phyloP scores from a whole-genome alignment of 30 jellyfish, hydroid and myxozoan genomes.

The Rhopilema esculentum region DNA sequence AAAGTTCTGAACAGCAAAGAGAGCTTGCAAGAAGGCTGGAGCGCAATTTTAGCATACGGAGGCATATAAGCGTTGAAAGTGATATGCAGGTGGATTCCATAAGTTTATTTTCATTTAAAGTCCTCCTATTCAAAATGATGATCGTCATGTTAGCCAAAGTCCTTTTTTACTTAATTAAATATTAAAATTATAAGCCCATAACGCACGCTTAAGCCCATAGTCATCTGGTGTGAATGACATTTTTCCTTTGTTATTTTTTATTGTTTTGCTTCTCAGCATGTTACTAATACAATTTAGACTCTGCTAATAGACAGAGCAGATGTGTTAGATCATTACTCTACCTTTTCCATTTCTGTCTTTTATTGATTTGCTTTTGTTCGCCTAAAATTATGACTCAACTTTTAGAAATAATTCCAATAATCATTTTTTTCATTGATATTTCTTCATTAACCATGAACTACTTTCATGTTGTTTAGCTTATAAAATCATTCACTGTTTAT shows the following conservation, averaged over 20 bases:
- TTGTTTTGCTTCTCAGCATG: neutral
- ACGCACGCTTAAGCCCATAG: neutral
- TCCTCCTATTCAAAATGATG: neutral
- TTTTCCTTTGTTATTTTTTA: no score
- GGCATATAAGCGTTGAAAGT: constrained; percentile 89
- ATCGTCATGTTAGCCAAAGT: neutral
- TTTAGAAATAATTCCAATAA: no score
- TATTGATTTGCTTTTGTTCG: no score
- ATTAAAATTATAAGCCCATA: neutral
- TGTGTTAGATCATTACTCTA: no score
- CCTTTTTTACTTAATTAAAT: neutral
- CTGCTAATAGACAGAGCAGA: no score
- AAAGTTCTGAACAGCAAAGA: constrained; percentile 17
- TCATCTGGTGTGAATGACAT: neutral
- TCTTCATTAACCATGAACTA: no score
- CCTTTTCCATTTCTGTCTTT: no score
- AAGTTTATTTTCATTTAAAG: neutral
- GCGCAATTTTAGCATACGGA: constrained; percentile 79
- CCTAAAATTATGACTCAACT: no score
- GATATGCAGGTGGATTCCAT: constrained; percentile 48
- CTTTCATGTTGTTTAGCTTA: no score
- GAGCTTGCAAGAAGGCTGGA: constrained; percentile 67
- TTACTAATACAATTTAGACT: no score
- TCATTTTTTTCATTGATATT: no score
- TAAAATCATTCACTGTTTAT: no score